phyloP scores from a whole-genome alignment of 1,140 invertebrate species.

The Venustaconcha ellipsiformis region DNA sequence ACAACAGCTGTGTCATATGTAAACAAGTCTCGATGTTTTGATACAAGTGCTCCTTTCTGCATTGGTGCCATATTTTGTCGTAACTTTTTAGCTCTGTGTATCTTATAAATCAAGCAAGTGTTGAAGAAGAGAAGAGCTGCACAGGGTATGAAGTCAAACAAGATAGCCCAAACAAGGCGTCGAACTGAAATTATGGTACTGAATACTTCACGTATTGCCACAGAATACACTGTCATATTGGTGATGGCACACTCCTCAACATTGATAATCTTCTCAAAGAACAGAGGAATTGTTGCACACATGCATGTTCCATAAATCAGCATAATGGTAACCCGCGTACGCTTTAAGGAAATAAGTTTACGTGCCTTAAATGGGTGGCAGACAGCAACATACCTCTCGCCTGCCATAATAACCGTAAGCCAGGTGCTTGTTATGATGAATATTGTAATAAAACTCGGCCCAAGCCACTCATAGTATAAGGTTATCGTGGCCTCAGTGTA shows the following conservation, averaged over 20 bases:
- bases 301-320: conserved; percentile 52
- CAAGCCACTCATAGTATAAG: conserved; percentile 52
- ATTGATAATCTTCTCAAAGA: conserved; percentile 54
- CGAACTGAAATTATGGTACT: conserved; percentile 37
- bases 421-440: conserved; percentile 65
- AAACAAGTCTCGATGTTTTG: too few species aligned
- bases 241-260: conserved; percentile 38
- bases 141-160: conserved; percentile 62
- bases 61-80: conserved; percentile 52
- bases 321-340: conserved; percentile 55
- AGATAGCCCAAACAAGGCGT: conserved; percentile 54
- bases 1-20: too few species aligned
- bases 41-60: conserved; percentile 8
- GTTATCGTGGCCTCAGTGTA: conserved; percentile 37
- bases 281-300: conserved; percentile 56
- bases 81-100: conserved; percentile 56
- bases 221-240: conserved; percentile 29
- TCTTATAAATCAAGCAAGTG: conserved; percentile 60
- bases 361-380: conserved; percentile 65
- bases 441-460: conserved; percentile 58
- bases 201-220: conserved; percentile 35
- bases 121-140: conserved; percentile 62
- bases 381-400: conserved; percentile 62
- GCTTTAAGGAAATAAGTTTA: conserved; percentile 57
- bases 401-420: conserved; percentile 66